These are phyloP conservation scores for Eriocheir sinensis DNA, from an alignment of 1,140 invertebrate genomes.

Conservation along the genomic window DNA sequence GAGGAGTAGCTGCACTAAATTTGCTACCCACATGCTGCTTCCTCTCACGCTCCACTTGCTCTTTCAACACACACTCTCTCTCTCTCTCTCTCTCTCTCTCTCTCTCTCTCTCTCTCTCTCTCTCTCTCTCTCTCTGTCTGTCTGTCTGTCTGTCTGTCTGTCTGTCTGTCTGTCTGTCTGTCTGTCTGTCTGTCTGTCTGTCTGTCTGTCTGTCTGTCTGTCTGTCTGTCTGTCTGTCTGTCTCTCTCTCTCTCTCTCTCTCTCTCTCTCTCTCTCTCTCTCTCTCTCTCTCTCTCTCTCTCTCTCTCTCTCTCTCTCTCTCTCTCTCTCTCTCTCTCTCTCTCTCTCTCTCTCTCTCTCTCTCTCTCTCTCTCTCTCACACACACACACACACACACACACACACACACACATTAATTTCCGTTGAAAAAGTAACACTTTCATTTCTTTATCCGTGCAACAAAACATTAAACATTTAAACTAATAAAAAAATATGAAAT, in stretches of 20 bases:
- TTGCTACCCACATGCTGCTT: background rate
- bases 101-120: constrained; percentile 57
- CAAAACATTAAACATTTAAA: too few relatives aligned
- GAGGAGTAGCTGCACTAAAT: background rate
- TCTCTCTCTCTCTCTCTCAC: constrained; percentile 5
- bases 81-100: constrained; percentile 4
- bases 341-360: constrained; percentile 29
- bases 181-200: background rate
- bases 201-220: background rate
- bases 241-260: background rate
- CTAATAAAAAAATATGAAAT: too few relatives aligned
- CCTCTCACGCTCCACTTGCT: background rate
- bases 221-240: background rate
- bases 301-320: too few relatives aligned
- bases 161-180: background rate
- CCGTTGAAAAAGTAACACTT: background rate
- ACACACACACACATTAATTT: background rate
- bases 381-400: background rate
- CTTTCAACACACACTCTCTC: background rate
- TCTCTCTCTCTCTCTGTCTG: constrained; percentile 15
- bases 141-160: background rate
- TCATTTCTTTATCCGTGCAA: too few relatives aligned
- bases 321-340: background rate
- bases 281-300: too few relatives aligned
- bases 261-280: background rate